Evolutionary conservation across 92 coral and sea anemone genomes (phyloP).

Genomic region (Plumapathes pennacea): DNA sequence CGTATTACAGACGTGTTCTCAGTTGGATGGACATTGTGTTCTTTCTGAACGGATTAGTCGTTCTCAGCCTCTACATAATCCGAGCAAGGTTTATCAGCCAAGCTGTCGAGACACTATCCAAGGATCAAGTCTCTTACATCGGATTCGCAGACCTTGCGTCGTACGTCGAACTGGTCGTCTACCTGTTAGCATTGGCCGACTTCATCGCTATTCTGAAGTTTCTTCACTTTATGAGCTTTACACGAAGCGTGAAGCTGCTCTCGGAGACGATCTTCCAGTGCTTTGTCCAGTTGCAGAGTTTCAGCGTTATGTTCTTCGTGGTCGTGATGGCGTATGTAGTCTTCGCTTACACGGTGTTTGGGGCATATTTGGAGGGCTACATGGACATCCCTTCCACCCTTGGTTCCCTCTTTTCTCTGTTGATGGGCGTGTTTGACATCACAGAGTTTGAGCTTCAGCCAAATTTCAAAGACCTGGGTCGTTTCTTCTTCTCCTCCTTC

Average conservation of each 20-base stretch:
- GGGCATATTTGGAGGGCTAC: slow-evolving; percentile 22
- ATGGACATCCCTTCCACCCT: slow-evolving; percentile 16
- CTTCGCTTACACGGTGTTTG: slow-evolving; percentile 10
- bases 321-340: slow-evolving; percentile 24
- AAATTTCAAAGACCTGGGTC: slow-evolving; percentile 17
- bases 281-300: slow-evolving; percentile 10
- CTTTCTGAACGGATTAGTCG: slow-evolving; percentile 15
- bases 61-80: slow-evolving; percentile 7
- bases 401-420: slow-evolving; percentile 3
- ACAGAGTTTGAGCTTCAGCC: slow-evolving; percentile 13
- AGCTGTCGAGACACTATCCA: slow-evolving; percentile 6
- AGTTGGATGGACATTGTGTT: slow-evolving; percentile 23
- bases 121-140: slow-evolving; percentile 23
- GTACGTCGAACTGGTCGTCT: slow-evolving; percentile 2
- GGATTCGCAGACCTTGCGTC: slow-evolving; percentile 22
- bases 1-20: slow-evolving; percentile 1
- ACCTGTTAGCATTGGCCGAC: slow-evolving; percentile 18
- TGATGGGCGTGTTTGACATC: slow-evolving; percentile 22
- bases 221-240: slow-evolving; percentile 27
- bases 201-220: slow-evolving; percentile 24
- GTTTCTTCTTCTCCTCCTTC: slow-evolving; percentile 16
- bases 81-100: slow-evolving; percentile 9
- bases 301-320: slow-evolving; percentile 9
- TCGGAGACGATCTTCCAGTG: slow-evolving; percentile 19
- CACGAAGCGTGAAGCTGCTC: slow-evolving; percentile 24